These are phyloP conservation scores for Drosophila asahinai DNA, from an alignment of 1,140 invertebrate genomes.

Conservation along the genomic window DNA sequence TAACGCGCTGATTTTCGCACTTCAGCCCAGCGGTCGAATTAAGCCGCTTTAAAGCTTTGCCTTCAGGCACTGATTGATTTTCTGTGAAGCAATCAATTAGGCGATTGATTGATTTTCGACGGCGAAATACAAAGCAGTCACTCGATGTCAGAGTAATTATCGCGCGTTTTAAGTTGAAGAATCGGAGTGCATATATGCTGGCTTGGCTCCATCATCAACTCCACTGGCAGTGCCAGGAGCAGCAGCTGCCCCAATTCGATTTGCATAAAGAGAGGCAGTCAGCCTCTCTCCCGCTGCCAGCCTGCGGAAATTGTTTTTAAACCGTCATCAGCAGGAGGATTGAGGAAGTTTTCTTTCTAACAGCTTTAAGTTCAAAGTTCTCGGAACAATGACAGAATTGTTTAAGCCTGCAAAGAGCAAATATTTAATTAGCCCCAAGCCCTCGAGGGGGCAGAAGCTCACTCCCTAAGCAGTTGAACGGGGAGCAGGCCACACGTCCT, in stretches of 20 bases:
- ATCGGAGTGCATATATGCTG: slow-evolving; percentile 11
- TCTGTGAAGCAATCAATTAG: slow-evolving; percentile 70
- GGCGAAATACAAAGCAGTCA: slow-evolving; percentile 11
- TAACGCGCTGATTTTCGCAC: slow-evolving; percentile 30
- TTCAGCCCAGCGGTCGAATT: slow-evolving; percentile 31
- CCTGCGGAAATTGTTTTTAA: slow-evolving; percentile 49
- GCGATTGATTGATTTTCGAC: slow-evolving; percentile 68
- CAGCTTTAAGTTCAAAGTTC: slow-evolving; percentile 54
- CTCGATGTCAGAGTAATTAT: slow-evolving; percentile 46
- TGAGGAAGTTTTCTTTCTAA: slow-evolving; percentile 28
- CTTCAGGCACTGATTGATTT: slow-evolving; percentile 42
- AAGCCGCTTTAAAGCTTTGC: slow-evolving; percentile 16
- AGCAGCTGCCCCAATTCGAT: slow-evolving; percentile 34
- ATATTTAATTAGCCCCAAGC: slow-evolving; percentile 71
- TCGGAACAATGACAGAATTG: slow-evolving; percentile 53
- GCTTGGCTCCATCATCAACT: background rate
- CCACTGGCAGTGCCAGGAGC: background rate
- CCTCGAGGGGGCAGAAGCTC: slow-evolving; percentile 14
- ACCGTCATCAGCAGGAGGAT: slow-evolving; percentile 35
- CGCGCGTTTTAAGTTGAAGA: background rate
- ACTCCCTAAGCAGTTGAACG: slow-evolving; percentile 20
- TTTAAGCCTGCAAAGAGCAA: slow-evolving; percentile 57
- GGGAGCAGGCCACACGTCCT: slow-evolving; percentile 44
- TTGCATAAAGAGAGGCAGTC: slow-evolving; percentile 47
- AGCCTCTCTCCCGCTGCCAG: slow-evolving; percentile 1